phyloP scores from a whole-genome alignment of 2,888 invertebrate species.

The Calliphora vomitoria region DNA sequence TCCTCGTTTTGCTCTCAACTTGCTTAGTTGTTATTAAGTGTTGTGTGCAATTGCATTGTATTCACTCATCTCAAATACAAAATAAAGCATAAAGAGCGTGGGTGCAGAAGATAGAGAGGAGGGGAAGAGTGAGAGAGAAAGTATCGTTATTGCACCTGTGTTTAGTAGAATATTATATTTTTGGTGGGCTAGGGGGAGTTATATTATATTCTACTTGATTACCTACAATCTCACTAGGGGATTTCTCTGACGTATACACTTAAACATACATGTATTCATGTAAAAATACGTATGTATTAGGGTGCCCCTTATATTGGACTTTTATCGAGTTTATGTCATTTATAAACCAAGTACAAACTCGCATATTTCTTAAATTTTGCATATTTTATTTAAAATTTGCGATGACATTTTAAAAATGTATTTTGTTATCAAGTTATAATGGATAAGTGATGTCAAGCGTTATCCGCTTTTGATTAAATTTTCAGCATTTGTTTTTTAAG shows the following conservation, averaged over 20 bases:
- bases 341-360: too few species aligned
- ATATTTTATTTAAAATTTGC: too few species aligned
- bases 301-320: too few species aligned
- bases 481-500: too few species aligned
- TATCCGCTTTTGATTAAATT: too few species aligned
- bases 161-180: not conserved
- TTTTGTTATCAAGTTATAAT: too few species aligned
- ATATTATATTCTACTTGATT: constrained; percentile 49
- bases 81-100: not conserved
- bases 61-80: constrained; percentile 18
- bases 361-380: too few species aligned
- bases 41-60: constrained; percentile 35
- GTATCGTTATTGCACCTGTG: constrained; percentile 46
- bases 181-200: not conserved
- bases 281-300: not conserved
- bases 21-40: not conserved
- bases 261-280: not conserved
- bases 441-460: too few species aligned
- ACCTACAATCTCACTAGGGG: constrained; percentile 49
- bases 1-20: not conserved
- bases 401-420: too few species aligned
- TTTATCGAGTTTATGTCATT: too few species aligned
- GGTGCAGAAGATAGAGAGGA: not conserved
- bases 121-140: not conserved
- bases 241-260: constrained; percentile 36